Base-by-base conservation (phyloP, 2,113 vertebrate species). In the Cyrtonyx montezumae region DNA sequence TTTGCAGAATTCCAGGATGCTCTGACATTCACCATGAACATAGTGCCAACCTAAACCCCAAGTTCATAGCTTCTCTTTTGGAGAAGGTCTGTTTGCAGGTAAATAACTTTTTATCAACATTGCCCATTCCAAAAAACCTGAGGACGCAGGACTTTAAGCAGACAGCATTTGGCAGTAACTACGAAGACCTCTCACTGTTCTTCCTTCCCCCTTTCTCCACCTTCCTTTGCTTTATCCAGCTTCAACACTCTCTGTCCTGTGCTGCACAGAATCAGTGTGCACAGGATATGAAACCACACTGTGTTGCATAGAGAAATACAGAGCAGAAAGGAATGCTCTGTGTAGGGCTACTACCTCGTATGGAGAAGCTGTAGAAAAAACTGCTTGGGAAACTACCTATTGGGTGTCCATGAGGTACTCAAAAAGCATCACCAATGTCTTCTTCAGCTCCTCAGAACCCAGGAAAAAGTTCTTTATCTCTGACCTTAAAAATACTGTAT, bases 81-180 rank as follows among this genome's bases (percentile, higher is more conserved):
- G 55, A 77, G 32, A 53, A 65, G 48, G 26, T 59, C 86, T 69
- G 20, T 49, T 80, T 77, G 59, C 30, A 68, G 91, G 5, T n/a
- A 77, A 65, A 40, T 37, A 37, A 5, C n/a, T 59, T 77, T 32
- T 10, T 58, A 32, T 22, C 42, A 40, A 8, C 16, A 6, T 21
- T 36, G 36, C 32, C 23, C 11, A 10, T 48, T 68, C 53, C 87
- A 34, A 81, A 84, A 25, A 58, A 70, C 28, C 58, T 36, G 32
- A 46, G 71, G 71, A 32, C 4, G 8, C 7, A 42, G 16, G 28
- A 59, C 49, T 79, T 79, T 48, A 84, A 79, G 67, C 18, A 79
- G 42, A 37, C 7, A 0, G 1, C 62, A 34, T 0, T 0, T 59
- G 67, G 18, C 25, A 62, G 26, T 46, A 68, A 23, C 55, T 36